Conservation (phyloP, 2,113 vertebrate species). For the Vicugna pacos region DNA sequence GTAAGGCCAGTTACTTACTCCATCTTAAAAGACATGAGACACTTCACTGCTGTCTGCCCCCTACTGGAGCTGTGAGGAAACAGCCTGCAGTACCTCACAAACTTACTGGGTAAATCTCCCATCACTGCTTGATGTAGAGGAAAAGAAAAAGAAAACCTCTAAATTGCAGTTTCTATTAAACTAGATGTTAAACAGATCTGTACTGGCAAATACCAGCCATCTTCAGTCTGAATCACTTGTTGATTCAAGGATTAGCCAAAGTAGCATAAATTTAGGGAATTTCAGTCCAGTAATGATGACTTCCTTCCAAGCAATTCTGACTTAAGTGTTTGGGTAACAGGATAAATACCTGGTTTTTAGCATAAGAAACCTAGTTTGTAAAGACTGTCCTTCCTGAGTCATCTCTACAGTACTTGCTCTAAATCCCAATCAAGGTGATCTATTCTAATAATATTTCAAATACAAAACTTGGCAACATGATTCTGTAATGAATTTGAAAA, state of each 20-base stretch:
- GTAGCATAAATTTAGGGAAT: neutral
- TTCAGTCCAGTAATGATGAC: neutral
- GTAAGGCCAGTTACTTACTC: neutral
- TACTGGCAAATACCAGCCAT: neutral
- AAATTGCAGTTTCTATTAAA: neutral
- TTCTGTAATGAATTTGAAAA: constrained; percentile 9
- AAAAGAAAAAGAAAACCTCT: constrained; percentile 1
- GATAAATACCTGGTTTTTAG: neutral
- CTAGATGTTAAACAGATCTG: neutral
- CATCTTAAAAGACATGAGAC: neutral
- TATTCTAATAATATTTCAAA: neutral
- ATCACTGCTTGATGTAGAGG: neutral
- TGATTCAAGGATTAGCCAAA: neutral
- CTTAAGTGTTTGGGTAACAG: neutral
- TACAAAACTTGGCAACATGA: neutral
- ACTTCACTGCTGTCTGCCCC: neutral
- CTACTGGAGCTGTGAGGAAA: neutral
- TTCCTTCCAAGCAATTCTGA: neutral
- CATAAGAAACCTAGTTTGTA: neutral
- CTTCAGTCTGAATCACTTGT: neutral
- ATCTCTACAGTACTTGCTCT: neutral
- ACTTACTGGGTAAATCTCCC: neutral
- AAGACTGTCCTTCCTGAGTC: neutral
- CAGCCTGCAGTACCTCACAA: neutral
- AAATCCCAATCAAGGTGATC: neutral